Evolutionary conservation across 2,797 vertebrate species (phyloP).

Genomic region (Sebastolobus altivelis): DNA sequence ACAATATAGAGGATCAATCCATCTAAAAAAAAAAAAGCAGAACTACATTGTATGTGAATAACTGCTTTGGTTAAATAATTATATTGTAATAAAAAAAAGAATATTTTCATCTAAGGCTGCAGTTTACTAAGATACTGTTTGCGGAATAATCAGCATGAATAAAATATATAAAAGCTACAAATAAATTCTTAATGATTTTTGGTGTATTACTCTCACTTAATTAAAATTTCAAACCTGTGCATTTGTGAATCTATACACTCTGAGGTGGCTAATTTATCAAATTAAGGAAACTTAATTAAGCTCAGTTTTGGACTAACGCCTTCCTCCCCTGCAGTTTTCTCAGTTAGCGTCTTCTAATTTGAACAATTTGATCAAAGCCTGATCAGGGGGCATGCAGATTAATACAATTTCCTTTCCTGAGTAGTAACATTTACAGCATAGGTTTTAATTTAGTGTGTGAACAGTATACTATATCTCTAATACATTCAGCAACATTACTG

Average conservation of each 20-base stretch:
- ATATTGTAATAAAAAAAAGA: background rate
- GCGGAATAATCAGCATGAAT: background rate
- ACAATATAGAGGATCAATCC: background rate
- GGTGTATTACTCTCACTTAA: background rate
- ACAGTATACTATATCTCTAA: background rate
- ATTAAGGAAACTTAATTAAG: background rate
- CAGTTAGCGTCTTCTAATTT: background rate
- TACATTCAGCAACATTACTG: background rate
- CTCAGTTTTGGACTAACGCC: background rate
- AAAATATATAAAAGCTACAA: background rate
- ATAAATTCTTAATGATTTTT: background rate
- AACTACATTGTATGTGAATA: background rate
- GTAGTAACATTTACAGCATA: background rate
- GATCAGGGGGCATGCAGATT: background rate
- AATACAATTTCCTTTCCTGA: background rate
- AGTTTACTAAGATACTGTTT: background rate
- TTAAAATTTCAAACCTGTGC: background rate
- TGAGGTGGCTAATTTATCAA: background rate
- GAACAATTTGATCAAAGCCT: slow-evolving; percentile 5
- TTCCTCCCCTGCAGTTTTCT: background rate
- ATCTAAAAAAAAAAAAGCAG: background rate
- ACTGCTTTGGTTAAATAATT: background rate
- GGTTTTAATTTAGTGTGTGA: background rate
- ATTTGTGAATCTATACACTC: background rate
- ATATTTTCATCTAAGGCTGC: background rate